Conservation (phyloP, 1,140 invertebrate species). For the Bilobella aurantiaca region DNA sequence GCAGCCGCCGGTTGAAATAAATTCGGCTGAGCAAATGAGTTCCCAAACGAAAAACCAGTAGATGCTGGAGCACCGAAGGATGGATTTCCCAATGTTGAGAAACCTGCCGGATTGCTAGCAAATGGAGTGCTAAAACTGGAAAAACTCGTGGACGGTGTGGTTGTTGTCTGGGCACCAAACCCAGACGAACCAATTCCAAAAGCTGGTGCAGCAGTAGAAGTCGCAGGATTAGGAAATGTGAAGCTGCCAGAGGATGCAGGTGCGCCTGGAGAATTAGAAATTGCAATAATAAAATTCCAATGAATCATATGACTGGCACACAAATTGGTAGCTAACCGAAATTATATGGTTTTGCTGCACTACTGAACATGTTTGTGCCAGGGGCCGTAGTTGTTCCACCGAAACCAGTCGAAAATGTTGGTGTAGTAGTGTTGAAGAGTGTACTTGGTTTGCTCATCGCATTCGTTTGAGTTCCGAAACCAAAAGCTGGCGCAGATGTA, state of each 20-base stretch:
- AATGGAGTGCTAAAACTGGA: constrained; percentile 12
- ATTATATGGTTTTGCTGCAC: neutral
- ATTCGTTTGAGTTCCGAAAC: constrained; percentile 27
- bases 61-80: constrained; percentile 42
- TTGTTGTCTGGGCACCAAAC: neutral
- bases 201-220: constrained; percentile 9
- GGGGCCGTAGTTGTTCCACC: no score
- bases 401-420: no score
- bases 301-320: neutral
- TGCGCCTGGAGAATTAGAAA: neutral
- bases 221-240: constrained; percentile 10
- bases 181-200: constrained; percentile 20
- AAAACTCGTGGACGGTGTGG: constrained; percentile 17
- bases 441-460: constrained; percentile 24
- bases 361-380: neutral
- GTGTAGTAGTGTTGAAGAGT: constrained; percentile 39
- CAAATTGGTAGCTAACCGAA: neutral
- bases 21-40: constrained; percentile 6
- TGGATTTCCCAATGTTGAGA: constrained; percentile 42
- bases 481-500: constrained; percentile 11
- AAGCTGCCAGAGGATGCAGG: constrained; percentile 34
- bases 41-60: constrained; percentile 32
- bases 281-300: neutral
- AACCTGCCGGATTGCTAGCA: constrained; percentile 37
- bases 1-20: constrained; percentile 1